Conservation (phyloP, 2,113 vertebrate species). For the Periophthalmus modestus region DNA sequence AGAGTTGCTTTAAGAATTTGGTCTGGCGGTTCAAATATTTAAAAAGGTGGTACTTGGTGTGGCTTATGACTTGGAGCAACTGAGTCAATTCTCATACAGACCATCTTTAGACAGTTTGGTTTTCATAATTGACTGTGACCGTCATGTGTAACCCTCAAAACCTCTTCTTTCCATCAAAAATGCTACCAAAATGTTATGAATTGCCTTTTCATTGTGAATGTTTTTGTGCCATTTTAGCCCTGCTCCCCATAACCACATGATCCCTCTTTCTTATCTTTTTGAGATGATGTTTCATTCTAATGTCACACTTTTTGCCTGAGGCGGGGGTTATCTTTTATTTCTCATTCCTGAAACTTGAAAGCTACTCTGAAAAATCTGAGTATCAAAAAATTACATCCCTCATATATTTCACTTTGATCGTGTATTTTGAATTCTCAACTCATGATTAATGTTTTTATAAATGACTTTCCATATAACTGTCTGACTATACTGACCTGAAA, state of each 20-base stretch:
- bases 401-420: background rate
- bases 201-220: background rate
- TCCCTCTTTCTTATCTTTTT: slow-evolving; percentile 23
- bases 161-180: background rate
- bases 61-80: background rate
- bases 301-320: slow-evolving; percentile 40
- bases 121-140: background rate
- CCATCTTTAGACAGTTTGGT: background rate
- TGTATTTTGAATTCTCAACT: background rate
- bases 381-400: slow-evolving; percentile 24
- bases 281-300: slow-evolving; percentile 29
- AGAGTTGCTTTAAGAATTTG: background rate
- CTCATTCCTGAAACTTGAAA: slow-evolving; percentile 37
- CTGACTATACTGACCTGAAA: background rate
- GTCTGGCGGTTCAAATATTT: background rate
- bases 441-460: background rate
- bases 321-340: slow-evolving; percentile 12
- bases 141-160: background rate
- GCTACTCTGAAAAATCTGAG: slow-evolving; percentile 22
- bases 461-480: slow-evolving; percentile 12
- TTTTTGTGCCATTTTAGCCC: background rate
- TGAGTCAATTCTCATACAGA: background rate
- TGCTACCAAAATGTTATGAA: background rate
- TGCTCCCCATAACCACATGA: slow-evolving; percentile 12
- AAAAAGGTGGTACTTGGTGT: background rate